Base-by-base conservation (phyloP, 2,888 invertebrate genomes). In the Oxytorus armatus region DNA sequence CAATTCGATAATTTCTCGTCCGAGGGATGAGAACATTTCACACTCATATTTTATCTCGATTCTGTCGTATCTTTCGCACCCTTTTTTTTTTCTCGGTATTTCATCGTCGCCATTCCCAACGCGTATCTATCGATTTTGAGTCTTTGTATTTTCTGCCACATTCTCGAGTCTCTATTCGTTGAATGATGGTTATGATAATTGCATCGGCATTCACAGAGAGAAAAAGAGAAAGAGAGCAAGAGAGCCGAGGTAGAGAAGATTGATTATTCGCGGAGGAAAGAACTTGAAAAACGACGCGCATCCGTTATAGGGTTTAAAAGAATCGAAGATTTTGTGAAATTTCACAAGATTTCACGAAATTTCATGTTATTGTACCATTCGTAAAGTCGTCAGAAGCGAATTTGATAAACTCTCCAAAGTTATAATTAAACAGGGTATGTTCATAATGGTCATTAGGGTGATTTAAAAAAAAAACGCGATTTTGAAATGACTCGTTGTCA, bases 1-100 rank as follows among this genome's bases (percentile, higher is more conserved):
- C 66, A 18, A 72, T 73, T 66, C 72, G 59, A 73, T 61, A 61
- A 73, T 73, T 73, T 29, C 39, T 51, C 49, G 39, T 16, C 16
- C 16, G 23, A 39, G n/a, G n/a, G 68, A 42, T 36, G 51, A 11
- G 42, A 59, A 49, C 11, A 47, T 23, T 11, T 36, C 47, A 16
- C 47, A 42, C 25, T 23, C 65, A 65, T 29, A 16, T 63, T 39
- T 51, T 29, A 23, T 57, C 44, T 65, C 42, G 3, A 23, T 11
- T 16, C 23, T 25, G n/a, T 39, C n/a, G n/a, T 33, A 8, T 33
- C 2, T 63, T 21, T 36, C 36, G 14, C 57, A 16, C 57, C 7
- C 8, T 57, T n/a, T 33, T 16, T 55, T 5, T 25, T 8, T 44
- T 11, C 39, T 3, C 10, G 39, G 10, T 10, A 39, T 39, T 3